Evolutionary conservation across 2,888 invertebrate genomes (phyloP), one percentile per base, ranked within the genome.

Genomic region (Leucoma salicis): DNA sequence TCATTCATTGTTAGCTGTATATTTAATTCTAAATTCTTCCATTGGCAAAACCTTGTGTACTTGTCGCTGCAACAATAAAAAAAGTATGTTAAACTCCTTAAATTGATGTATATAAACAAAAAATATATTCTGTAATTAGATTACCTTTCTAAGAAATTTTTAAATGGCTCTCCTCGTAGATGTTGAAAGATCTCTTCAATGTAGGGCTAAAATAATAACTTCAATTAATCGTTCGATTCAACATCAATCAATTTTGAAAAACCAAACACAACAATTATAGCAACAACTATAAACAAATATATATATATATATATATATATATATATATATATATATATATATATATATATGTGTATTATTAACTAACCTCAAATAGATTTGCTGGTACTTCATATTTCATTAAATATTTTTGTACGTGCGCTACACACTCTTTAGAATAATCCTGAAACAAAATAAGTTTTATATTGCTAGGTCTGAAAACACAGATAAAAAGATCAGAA

Each of bases 1-100:
- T 99, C 99, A 91, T 99, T 99, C 99, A 99, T 99, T 69, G 99
- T 98, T 86, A 99, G 92, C 95, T 98, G 97, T 82, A 99, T 99
- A 92, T 99, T 99, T 84, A 99, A 92, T 92, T 99, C 99, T 92
- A 99, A 93, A 90, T 99, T 99, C 91, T 99, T 99, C 99, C 99
- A 99, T 90, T 99, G 99, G 90, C 99, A 99, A 93, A 99, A 99
- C 75, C 99, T 94, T 70, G 99, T 99, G 91, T 98, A 99, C 93
- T 99, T 99, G 80, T 99, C 99, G 91, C 99, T 99, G 91, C 44
- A 93, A 93, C 62, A 69, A 78, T 7, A 81, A 69, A 46, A 68
- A 48, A 49, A 42, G n/a, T 6, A 35, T 11, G 11, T 38, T 31
- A 40, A 18, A 35, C 1, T 31, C 6, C 7, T 14, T 18, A 37